A percentile compares a stretch with the other conserved stretches of the same genome.
Conservation (phyloP, 2,888 invertebrate genomes). For the Idaea aversata region DNA sequence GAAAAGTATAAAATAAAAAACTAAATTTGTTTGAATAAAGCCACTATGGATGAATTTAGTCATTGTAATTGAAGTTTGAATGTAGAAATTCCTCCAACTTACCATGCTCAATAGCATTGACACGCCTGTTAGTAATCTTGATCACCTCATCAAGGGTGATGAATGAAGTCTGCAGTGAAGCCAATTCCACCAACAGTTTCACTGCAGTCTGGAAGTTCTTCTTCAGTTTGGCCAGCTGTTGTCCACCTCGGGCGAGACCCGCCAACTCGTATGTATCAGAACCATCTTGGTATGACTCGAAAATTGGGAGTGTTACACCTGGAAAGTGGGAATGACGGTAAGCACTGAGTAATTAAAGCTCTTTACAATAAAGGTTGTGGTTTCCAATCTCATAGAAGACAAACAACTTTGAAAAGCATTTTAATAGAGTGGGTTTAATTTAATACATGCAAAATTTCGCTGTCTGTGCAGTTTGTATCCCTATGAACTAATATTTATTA, state of each 20-base stretch:
- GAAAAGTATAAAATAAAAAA: too few species aligned
- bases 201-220: conserved; percentile 99
- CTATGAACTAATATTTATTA: too few species aligned
- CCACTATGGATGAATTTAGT: too few species aligned
- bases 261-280: conserved; percentile 98
- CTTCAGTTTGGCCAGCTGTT: conserved; percentile 97
- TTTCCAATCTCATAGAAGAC: too few species aligned
- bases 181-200: conserved; percentile 96
- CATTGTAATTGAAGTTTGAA: too few species aligned
- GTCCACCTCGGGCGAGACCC: conserved; percentile 98
- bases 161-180: conserved; percentile 98
- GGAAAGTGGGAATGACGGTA: conserved; percentile 28
- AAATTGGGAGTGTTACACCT: conserved; percentile 98
- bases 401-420: too few species aligned
- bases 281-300: conserved; percentile 96
- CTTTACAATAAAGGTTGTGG: too few species aligned
- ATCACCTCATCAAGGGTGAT: conserved; percentile 99
- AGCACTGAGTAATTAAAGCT: background rate
- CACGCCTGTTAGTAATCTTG: conserved; percentile 98
- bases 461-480: too few species aligned
- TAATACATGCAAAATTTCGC: too few species aligned
- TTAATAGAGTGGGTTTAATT: too few species aligned
- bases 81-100: conserved; percentile 30
- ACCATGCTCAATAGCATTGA: conserved; percentile 99
- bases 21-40: too few species aligned